Evolutionary conservation across 2,888 invertebrate genomes (phyloP).

Genomic region (Lepidocyrtoides sp.): DNA sequence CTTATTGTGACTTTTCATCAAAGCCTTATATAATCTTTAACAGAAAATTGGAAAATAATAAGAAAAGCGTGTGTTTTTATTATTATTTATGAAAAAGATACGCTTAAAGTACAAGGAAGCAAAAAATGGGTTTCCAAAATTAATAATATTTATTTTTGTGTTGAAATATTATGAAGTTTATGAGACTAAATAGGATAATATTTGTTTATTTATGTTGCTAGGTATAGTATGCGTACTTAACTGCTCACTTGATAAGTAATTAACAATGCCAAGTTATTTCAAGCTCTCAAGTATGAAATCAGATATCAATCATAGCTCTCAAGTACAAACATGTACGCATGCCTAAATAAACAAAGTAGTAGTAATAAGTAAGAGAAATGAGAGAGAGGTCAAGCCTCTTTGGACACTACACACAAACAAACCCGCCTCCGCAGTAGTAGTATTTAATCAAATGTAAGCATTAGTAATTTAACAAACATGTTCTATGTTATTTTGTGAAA

Average conservation of each 20-base stretch:
- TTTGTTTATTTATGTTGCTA: not conserved
- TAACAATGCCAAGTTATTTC: slow-evolving; percentile 49
- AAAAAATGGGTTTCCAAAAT: not conserved
- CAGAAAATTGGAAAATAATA: not conserved
- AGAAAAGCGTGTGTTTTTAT: not conserved
- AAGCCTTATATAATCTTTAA: not conserved
- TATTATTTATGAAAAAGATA: not conserved
- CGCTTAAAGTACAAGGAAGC: not conserved
- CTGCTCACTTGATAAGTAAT: slow-evolving; percentile 33
- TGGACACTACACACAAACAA: not conserved
- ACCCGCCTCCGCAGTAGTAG: not conserved
- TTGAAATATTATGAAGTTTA: not conserved
- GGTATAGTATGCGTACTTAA: not conserved
- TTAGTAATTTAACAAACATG: not conserved
- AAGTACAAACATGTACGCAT: not conserved
- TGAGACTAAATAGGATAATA: not conserved
- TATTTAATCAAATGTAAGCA: not conserved
- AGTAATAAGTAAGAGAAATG: not conserved
- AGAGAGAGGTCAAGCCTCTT: not conserved
- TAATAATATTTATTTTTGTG: not conserved
- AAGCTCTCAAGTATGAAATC: slow-evolving; percentile 66
- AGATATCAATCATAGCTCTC: slow-evolving; percentile 34
- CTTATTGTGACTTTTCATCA: not conserved
- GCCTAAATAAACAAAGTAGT: slow-evolving; percentile 29
- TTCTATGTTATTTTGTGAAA: not conserved